Evolutionary conservation across 2,888 invertebrate genomes (phyloP).

Genomic region (Morinoia aosen): DNA sequence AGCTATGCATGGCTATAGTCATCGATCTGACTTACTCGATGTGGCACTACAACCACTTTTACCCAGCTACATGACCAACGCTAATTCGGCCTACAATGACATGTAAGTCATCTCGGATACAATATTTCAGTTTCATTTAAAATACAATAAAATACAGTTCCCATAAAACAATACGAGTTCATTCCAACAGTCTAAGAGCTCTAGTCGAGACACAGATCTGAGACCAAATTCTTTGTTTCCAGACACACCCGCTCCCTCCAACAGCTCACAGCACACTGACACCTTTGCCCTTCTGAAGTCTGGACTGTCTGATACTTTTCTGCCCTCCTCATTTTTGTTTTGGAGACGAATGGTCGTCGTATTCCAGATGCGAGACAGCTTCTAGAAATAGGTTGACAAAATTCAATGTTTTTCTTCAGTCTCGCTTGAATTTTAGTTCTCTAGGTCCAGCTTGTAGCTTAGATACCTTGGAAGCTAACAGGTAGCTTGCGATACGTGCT

Average conservation of each 20-base stretch:
- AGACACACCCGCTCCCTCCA: not conserved
- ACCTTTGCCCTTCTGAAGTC: not conserved
- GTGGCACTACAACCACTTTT: not conserved
- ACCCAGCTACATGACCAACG: not conserved
- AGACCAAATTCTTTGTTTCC: not conserved
- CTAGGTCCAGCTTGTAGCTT: not conserved
- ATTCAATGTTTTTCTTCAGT: not conserved
- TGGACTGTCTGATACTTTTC: not conserved
- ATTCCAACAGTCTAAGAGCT: not conserved
- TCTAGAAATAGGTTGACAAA: not conserved
- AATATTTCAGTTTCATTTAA: not conserved
- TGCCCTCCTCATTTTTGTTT: slow-evolving; percentile 1
- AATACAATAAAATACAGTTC: not conserved
- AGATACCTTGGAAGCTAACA: not conserved
- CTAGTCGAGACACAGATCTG: not conserved
- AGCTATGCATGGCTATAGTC: slow-evolving; percentile 38
- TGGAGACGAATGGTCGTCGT: not conserved
- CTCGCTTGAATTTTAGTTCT: not conserved
- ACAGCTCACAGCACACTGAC: not conserved
- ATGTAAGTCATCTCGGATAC: not conserved
- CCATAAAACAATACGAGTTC: not conserved
- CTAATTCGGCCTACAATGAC: not conserved
- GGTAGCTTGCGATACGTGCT: not conserved
- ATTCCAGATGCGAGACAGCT: not conserved
- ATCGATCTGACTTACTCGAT: slow-evolving; percentile 15